These are phyloP conservation scores for Trileptium ribeirensis DNA, from an alignment of 2,888 invertebrate species.

Conservation along the genomic window DNA sequence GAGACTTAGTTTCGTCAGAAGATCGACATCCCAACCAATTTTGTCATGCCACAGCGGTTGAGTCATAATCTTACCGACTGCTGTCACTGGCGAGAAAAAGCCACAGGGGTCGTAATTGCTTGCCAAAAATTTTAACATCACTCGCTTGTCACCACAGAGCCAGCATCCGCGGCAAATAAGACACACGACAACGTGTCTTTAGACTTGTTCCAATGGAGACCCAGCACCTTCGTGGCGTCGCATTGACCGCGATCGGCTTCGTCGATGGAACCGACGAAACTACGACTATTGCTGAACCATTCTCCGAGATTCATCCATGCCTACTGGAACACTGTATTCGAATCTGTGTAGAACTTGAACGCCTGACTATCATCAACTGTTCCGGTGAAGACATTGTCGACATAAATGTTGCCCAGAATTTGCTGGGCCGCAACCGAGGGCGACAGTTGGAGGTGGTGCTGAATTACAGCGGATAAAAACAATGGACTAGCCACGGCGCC, in stretches of 20 bases:
- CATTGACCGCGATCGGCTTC: neutral
- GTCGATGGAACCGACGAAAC: neutral
- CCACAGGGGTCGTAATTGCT: neutral
- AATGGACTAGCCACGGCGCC: slow-evolving; percentile 33
- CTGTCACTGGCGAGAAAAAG: neutral
- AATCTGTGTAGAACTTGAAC: neutral
- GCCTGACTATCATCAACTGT: neutral
- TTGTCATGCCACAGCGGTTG: neutral
- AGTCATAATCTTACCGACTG: neutral
- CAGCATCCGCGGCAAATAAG: neutral
- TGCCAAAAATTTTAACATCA: neutral
- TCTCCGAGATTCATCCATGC: slow-evolving; percentile 5
- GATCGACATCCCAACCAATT: neutral
- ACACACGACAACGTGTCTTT: neutral
- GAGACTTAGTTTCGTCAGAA: neutral
- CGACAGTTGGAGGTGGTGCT: slow-evolving; percentile 15
- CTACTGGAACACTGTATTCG: neutral
- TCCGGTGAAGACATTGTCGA: slow-evolving; percentile 2
- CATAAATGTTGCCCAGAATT: neutral
- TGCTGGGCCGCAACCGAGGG: neutral
- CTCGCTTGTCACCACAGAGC: neutral
- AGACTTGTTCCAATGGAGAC: neutral
- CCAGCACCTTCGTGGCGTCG: neutral
- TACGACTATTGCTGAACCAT: neutral
- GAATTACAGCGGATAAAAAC: slow-evolving; percentile 30